Conservation (phyloP, 2,797 vertebrate species). For the Falco naumanni region DNA sequence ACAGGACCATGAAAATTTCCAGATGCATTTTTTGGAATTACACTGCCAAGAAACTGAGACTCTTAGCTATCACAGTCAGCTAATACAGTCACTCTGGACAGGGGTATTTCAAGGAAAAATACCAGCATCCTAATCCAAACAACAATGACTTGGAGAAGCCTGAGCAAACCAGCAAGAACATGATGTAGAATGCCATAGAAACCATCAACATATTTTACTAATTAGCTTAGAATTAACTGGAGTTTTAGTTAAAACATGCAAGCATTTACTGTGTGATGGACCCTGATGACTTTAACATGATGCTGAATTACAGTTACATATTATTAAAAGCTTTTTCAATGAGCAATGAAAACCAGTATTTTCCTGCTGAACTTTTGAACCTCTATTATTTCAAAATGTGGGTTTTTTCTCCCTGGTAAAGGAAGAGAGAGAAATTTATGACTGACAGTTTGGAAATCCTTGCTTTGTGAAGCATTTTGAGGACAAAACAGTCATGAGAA, state of each 20-base stretch:
- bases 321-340: not conserved
- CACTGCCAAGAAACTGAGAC: not conserved
- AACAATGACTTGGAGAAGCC: not conserved
- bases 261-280: not conserved
- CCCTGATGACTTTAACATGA: not conserved
- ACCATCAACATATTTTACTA: not conserved
- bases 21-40: not conserved
- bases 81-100: not conserved
- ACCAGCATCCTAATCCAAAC: not conserved
- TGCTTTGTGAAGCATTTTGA: not conserved
- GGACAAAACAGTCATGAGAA: constrained; percentile 17
- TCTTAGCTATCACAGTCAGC: not conserved
- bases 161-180: not conserved
- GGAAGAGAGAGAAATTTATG: not conserved
- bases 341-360: constrained; percentile 12
- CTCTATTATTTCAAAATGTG: constrained; percentile 6
- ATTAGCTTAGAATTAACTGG: not conserved
- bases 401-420: not conserved
- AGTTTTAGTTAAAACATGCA: not conserved
- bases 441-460: constrained; percentile 19
- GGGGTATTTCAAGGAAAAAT: not conserved
- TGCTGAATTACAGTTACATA: not conserved
- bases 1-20: not conserved
- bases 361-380: constrained; percentile 46
- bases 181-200: not conserved